A percentile compares a stretch with the other conserved stretches of the same genome.
These are phyloP conservation scores for Epistrophe grossulariae DNA, from an alignment of 2,888 invertebrate genomes.

Conservation along the genomic window DNA sequence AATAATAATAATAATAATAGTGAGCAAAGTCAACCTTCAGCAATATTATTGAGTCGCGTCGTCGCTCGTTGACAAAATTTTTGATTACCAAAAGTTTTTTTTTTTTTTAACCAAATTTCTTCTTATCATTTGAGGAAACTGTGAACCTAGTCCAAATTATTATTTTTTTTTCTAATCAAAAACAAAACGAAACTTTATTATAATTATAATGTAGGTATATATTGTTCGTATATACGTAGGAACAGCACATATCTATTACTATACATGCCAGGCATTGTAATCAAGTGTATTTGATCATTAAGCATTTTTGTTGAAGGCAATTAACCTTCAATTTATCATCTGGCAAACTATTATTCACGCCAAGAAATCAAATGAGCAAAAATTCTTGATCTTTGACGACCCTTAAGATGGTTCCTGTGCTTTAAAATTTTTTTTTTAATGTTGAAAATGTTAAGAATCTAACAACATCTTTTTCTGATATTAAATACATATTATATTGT, in stretches of 20 bases:
- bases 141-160: slow-evolving; percentile 8
- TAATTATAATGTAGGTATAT: not conserved
- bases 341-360: not conserved
- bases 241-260: no score
- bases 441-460: no score
- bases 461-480: no score
- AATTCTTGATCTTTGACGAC: not conserved
- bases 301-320: not conserved
- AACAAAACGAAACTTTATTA: not conserved
- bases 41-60: not conserved
- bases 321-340: not conserved
- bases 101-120: not conserved
- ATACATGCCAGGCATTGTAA: not conserved
- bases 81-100: not conserved
- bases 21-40: not conserved
- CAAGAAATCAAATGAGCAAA: not conserved
- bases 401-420: no score
- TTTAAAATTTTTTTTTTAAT: no score
- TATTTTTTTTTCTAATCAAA: slow-evolving; percentile 12
- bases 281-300: not conserved
- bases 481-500: no score
- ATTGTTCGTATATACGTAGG: no score
- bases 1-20: not conserved
- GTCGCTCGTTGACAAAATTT: not conserved
- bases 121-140: slow-evolving; percentile 26